Conservation (phyloP, 1,140 invertebrate genomes). For the Drosophila bocki region DNA sequence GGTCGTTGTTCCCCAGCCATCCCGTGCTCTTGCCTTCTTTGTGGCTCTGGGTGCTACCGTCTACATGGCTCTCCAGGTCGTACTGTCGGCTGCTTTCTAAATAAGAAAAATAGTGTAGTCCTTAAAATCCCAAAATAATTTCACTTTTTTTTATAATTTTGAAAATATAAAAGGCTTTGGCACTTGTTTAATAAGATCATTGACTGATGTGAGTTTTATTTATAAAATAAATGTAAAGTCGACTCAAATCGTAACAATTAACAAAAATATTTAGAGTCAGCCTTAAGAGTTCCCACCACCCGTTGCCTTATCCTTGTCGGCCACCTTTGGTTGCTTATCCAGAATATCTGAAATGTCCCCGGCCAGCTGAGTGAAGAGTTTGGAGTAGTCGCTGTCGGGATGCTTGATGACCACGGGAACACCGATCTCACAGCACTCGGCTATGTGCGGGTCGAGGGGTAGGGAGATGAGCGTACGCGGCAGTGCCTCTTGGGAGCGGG, state of each 20-base stretch:
- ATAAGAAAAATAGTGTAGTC: constrained; percentile 75
- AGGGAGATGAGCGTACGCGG: constrained; percentile 88
- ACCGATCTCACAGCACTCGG: constrained; percentile 90
- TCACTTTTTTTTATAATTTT: constrained; percentile 8
- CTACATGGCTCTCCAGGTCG: constrained; percentile 86
- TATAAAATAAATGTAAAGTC: neutral
- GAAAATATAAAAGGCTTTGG: constrained; percentile 11
- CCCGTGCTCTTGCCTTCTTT: constrained; percentile 86
- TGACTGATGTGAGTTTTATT: neutral
- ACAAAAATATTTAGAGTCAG: neutral
- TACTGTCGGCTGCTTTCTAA: constrained; percentile 86
- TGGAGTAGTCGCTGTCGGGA: constrained; percentile 85
- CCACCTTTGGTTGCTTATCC: constrained; percentile 1
- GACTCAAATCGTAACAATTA: neutral
- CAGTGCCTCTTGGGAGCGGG: constrained; percentile 85
- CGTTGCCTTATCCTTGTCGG: neutral
- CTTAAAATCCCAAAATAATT: neutral
- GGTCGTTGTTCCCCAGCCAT: constrained; percentile 87
- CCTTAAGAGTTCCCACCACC: neutral
- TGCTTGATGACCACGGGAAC: constrained; percentile 91
- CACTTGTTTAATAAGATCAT: constrained; percentile 9
- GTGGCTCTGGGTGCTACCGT: constrained; percentile 85
- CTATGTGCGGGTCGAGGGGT: constrained; percentile 90
- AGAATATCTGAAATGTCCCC: constrained; percentile 38
- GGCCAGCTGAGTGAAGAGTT: constrained; percentile 59